These are phyloP conservation scores for Bettongia penicillata DNA, from an alignment of 2,113 vertebrate genomes.

Conservation along the genomic window DNA sequence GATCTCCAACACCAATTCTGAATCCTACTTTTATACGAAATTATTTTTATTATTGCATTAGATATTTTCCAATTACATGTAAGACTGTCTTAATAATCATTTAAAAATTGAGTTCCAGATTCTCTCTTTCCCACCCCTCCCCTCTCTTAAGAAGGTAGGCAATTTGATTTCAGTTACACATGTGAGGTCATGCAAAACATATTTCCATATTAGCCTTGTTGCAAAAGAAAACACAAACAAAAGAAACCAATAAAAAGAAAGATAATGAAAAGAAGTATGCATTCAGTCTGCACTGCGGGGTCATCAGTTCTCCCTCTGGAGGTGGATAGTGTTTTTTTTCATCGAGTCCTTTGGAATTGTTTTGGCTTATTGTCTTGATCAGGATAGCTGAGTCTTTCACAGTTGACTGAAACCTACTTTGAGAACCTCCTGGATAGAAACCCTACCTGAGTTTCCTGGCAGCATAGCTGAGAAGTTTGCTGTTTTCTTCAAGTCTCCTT, in stretches of 20 bases:
- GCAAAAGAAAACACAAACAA: neutral
- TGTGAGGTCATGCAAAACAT: neutral
- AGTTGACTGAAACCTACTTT: neutral
- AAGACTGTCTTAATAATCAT: neutral
- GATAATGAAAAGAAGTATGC: no score
- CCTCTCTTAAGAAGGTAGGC: neutral
- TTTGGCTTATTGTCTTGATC: neutral
- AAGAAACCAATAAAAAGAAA: neutral
- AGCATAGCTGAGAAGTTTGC: neutral
- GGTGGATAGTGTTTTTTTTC: neutral
- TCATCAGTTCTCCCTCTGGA: neutral
- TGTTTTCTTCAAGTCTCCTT: neutral
- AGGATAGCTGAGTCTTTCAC: neutral
- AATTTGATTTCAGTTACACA: neutral
- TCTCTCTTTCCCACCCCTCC: neutral
- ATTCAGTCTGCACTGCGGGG: neutral
- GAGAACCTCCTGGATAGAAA: neutral
- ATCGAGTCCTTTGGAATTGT: neutral
- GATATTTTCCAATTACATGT: neutral
- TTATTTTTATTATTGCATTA: neutral
- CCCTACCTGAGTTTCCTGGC: neutral
- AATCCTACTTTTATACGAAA: neutral
- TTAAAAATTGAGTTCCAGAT: neutral
- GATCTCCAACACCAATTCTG: neutral
- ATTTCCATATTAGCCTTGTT: neutral